Conservation (phyloP, 2,888 invertebrate genomes). For the Therioaphis trifolii region DNA sequence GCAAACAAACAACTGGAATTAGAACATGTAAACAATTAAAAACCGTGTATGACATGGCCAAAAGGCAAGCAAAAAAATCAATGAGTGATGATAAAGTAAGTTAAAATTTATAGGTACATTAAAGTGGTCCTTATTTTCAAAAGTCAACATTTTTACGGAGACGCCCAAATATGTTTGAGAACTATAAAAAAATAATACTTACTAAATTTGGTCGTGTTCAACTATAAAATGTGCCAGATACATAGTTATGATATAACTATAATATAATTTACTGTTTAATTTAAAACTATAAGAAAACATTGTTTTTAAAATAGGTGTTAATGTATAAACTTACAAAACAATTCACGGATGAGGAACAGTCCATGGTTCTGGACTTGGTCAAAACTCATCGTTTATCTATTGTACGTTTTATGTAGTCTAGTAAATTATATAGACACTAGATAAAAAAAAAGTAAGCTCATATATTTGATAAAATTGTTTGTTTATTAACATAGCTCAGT, state of each 20-base stretch:
- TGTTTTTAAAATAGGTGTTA: constrained; percentile 17
- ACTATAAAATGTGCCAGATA: too few species aligned
- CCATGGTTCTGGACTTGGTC: constrained; percentile 2
- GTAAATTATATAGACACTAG: constrained; percentile 12
- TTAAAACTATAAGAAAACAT: constrained; percentile 6
- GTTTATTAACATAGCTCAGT: background rate
- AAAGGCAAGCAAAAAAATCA: too few species aligned
- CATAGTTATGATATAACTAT: constrained; percentile 5
- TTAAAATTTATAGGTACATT: too few species aligned
- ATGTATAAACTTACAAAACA: background rate
- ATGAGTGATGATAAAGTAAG: too few species aligned
- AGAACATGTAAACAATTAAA: too few species aligned
- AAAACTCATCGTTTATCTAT: background rate
- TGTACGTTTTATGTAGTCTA: background rate
- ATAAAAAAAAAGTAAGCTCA: constrained; percentile 13
- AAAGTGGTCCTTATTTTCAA: too few species aligned
- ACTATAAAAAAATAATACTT: too few species aligned
- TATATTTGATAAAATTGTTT: background rate
- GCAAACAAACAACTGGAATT: too few species aligned
- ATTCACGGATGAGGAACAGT: constrained; percentile 4
- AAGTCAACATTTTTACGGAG: too few species aligned
- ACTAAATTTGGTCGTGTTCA: too few species aligned
- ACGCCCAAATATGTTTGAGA: too few species aligned
- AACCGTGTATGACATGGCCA: too few species aligned
- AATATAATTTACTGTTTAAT: constrained; percentile 14